Conservation (phyloP, 2,888 invertebrate species). For the Drosophila greeni region DNA sequence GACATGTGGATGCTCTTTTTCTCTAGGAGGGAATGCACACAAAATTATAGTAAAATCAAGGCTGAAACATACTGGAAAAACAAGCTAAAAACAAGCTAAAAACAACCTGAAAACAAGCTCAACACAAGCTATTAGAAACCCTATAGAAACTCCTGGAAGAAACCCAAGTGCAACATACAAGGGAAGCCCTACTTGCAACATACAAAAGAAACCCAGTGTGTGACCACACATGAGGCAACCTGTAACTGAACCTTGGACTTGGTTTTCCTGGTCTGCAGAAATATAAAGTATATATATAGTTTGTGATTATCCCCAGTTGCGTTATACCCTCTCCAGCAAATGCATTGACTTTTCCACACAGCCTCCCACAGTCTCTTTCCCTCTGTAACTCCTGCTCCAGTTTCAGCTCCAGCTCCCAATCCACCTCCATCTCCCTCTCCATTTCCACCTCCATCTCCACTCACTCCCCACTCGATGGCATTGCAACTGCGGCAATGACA, state of each 20-base stretch:
- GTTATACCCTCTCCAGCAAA: conserved; percentile 2
- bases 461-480: conserved; percentile 29
- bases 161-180: neutral
- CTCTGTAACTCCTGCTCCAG: neutral
- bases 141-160: neutral
- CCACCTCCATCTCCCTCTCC: neutral
- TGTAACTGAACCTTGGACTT: conserved; percentile 1
- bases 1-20: conserved; percentile 4
- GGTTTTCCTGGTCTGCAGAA: neutral
- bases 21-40: no score
- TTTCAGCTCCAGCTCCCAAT: neutral
- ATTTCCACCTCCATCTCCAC: neutral
- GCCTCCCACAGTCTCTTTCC: conserved; percentile 1
- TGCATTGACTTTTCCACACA: conserved; percentile 40
- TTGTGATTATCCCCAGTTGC: conserved; percentile 56
- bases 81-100: neutral
- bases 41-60: neutral
- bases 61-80: neutral
- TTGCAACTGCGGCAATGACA: conserved; percentile 69
- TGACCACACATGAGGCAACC: conserved; percentile 3
- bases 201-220: neutral
- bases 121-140: neutral
- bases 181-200: neutral
- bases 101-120: no score
- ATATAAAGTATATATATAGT: conserved; percentile 35